Evolutionary conservation across 2,797 vertebrate species (phyloP).

Genomic region (Nyctalus aviator): DNA sequence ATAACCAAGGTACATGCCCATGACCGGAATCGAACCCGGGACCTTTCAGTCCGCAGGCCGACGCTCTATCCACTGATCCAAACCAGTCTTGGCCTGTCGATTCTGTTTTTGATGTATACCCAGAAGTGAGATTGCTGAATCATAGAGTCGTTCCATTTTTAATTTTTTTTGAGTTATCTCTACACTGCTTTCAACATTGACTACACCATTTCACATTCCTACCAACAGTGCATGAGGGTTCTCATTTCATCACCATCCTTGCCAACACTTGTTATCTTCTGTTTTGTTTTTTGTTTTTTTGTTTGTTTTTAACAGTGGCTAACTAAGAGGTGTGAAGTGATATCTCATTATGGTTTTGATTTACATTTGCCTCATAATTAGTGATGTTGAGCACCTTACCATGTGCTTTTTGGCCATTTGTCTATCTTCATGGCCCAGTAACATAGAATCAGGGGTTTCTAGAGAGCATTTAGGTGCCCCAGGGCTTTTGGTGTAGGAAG

Average conservation of each 20-base stretch:
- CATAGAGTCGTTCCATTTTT: not conserved
- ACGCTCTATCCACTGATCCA: too few species aligned
- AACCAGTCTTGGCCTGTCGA: too few species aligned
- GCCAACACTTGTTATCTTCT: not conserved
- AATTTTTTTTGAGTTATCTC: not conserved
- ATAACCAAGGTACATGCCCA: too few species aligned
- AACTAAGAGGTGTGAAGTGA: not conserved
- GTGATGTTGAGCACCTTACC: not conserved
- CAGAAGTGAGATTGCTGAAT: not conserved
- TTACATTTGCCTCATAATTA: not conserved
- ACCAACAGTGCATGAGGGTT: not conserved
- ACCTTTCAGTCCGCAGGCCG: too few species aligned
- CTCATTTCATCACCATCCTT: not conserved
- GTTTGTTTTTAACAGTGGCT: not conserved
- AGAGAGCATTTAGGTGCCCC: not conserved
- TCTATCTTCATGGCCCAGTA: not conserved
- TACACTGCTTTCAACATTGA: not conserved
- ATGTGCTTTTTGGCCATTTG: not conserved
- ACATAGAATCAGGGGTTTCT: not conserved
- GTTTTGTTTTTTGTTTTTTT: not conserved
- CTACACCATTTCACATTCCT: not conserved
- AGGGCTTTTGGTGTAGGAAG: not conserved
- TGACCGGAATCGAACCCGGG: too few species aligned
- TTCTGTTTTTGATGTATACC: not conserved
- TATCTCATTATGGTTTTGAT: not conserved